Percentiles rank a stretch among this genome's conserved stretches.
These are phyloP conservation scores for Scortum barcoo DNA, from an alignment of 2,113 vertebrate genomes.

Conservation along the genomic window DNA sequence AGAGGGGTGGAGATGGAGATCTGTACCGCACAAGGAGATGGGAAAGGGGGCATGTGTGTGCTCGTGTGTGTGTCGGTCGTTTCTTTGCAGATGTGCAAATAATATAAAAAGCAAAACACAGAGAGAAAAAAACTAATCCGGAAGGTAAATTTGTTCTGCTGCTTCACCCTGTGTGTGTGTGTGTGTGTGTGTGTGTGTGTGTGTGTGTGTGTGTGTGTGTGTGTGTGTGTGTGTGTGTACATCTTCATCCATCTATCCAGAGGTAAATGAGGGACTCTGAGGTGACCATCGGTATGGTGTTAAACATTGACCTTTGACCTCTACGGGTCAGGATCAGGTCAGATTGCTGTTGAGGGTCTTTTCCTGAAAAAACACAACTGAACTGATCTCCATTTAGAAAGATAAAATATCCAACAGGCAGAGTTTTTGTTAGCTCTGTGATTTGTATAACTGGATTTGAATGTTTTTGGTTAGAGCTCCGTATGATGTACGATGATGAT, in stretches of 20 bases:
- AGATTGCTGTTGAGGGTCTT: constrained; percentile 23
- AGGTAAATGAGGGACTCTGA: constrained; percentile 37
- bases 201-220: constrained; percentile 25
- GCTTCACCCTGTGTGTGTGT: constrained; percentile 16
- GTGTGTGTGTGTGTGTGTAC: constrained; percentile 20
- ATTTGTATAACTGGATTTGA: neutral
- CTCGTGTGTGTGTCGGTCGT: neutral
- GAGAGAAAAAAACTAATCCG: constrained; percentile 40
- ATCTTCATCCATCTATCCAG: neutral
- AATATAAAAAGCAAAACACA: constrained; percentile 52
- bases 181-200: constrained; percentile 19
- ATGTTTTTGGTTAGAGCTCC: constrained; percentile 8
- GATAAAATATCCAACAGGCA: neutral
- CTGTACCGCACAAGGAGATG: constrained; percentile 71
- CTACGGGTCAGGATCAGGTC: constrained; percentile 44
- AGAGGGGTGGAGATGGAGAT: constrained; percentile 73
- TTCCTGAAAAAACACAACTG: constrained; percentile 13
- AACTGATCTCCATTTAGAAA: neutral
- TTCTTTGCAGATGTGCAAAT: constrained; percentile 54
- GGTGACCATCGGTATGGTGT: constrained; percentile 25
- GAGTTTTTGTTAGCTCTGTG: neutral
- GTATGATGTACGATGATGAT: neutral
- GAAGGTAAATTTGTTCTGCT: constrained; percentile 31
- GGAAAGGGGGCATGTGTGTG: constrained; percentile 17
- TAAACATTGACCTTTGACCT: constrained; percentile 65